phyloP scores from a whole-genome alignment of 2,113 vertebrate species.

The Neodontobutis hainanensis region DNA sequence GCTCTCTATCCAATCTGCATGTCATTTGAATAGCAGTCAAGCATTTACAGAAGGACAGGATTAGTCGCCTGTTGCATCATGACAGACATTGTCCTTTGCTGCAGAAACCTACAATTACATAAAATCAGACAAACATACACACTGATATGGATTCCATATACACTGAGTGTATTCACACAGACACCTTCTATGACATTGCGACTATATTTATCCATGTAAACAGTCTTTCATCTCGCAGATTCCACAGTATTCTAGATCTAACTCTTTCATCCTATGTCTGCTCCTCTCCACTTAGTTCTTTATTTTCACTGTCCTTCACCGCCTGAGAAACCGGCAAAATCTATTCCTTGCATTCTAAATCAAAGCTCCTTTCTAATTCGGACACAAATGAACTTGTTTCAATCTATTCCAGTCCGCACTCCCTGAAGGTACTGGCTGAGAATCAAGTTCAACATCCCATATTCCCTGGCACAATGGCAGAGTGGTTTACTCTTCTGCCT shows the following conservation, averaged over 20 bases:
- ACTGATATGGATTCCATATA: constrained; percentile 13
- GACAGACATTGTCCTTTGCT: constrained; percentile 57
- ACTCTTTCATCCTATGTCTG: constrained; percentile 1
- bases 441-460: constrained; percentile 46
- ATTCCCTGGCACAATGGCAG: too few species aligned
- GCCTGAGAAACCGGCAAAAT: constrained; percentile 20
- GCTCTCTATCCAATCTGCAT: constrained; percentile 63
- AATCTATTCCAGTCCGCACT: constrained; percentile 45
- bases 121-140: constrained; percentile 23
- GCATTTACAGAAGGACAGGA: constrained; percentile 70
- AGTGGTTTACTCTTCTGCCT: too few species aligned
- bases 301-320: constrained; percentile 6
- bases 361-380: constrained; percentile 44
- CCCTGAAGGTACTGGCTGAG: constrained; percentile 46
- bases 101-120: constrained; percentile 36
- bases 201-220: neutral
- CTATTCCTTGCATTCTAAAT: constrained; percentile 37
- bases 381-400: constrained; percentile 60
- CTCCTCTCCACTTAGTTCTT: neutral
- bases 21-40: constrained; percentile 70
- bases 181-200: neutral
- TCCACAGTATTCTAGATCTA: neutral
- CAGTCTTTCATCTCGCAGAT: neutral
- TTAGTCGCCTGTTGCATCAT: constrained; percentile 69
- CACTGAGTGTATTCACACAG: neutral